Evolutionary conservation across 2,113 vertebrate species (phyloP), one percentile per base, ranked within the genome.

Genomic region (Pseudorectes ferrugineus): DNA sequence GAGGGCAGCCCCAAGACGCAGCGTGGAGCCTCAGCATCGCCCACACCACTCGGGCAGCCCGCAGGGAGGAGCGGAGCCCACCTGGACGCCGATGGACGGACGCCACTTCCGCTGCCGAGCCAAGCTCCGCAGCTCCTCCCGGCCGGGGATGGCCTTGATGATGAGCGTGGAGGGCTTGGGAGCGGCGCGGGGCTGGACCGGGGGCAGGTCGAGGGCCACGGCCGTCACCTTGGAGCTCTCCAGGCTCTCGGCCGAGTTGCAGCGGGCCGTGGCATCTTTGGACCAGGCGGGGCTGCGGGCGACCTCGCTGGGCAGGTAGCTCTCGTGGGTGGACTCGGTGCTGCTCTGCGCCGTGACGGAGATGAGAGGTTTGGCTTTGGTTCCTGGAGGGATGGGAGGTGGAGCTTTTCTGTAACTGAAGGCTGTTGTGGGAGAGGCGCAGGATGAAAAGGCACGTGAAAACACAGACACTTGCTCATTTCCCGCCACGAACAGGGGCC

Each of bases 271-370:
- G 4, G 96, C 48, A 0, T 98, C 98, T 85, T 98, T 99, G 96
- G 98, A 96, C 92, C 98, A 98, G 36, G 98, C 97, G 1, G 97
- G 86, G 93, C 97, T 92, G 25, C 98, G 90, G 31, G 97, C 20
- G 82, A 97, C 98, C 98, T 99, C 96, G 62, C 98, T 12, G 88
- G 98, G 98, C 48, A 99, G 97, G 98, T 99, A 99, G 88, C 98
- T 98, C 73, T 99, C 99, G 23, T 99, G 99, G 92, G 99, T 98
- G 76, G 99, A 99, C 96, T 99, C 99, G 1, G 99, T 99, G 98
- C 99, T 99, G 98, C 99, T 99, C 98, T 99, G 99, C 51, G 99
- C 99, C 43, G 99, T 99, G 96, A 99, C 98, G 3, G 99, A 99
- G 93, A 99, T 99, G 82, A 99, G 98, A 94, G 99, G 99, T 96